Base-by-base conservation (phyloP, 2,113 vertebrate genomes). In the Spheniscus mendiculus region DNA sequence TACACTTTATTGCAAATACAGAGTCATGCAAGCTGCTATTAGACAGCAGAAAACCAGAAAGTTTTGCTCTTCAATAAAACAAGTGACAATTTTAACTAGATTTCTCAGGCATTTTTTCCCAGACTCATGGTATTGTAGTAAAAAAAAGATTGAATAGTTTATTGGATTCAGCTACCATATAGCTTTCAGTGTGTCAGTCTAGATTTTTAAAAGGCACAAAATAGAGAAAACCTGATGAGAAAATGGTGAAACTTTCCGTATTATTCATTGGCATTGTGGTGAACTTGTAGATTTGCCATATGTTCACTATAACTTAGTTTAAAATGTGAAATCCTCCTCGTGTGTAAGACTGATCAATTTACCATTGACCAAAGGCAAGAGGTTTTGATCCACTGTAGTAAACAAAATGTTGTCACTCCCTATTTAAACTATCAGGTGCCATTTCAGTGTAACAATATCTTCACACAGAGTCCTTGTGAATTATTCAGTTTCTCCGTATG, bases 171-270 rank as follows among this genome's bases (percentile, higher is more conserved):
- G 58, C 49, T 79, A 42, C 42, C 42, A 71, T 21, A 55, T 9
- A 81, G 16, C 18, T 87, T 93, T 87, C 80, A 89, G 12, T 26
- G 55, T 93, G 59, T 67, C 71, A 81, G 38, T 85, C 59, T 86
- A 76, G 61, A 80, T 83, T 92, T 95, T 94, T 71, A 42, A 96
- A 90, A 58, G 26, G 25, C 38, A 77, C 22, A 69, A 87, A 96
- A 69, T 1, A 92, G 32, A 97, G 34, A 85, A 94, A 89, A 92
- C 5, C 7, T 67, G 6, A 86, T 58, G 26, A 90, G 59, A 69
- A 83, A 85, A 89, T 38, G 23, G 49, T 79, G 20, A 93, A 10
- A 40, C 22, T 27, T 63, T 55, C 7, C 2, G 25, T 62, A 7
- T 86, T 76, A 45, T 74, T 77, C 34, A 9, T 87, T 90, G 23